Evolutionary conservation across 2,888 invertebrate genomes (phyloP), one percentile per base, ranked within the genome.

Genomic region (Stramonita haemastoma): DNA sequence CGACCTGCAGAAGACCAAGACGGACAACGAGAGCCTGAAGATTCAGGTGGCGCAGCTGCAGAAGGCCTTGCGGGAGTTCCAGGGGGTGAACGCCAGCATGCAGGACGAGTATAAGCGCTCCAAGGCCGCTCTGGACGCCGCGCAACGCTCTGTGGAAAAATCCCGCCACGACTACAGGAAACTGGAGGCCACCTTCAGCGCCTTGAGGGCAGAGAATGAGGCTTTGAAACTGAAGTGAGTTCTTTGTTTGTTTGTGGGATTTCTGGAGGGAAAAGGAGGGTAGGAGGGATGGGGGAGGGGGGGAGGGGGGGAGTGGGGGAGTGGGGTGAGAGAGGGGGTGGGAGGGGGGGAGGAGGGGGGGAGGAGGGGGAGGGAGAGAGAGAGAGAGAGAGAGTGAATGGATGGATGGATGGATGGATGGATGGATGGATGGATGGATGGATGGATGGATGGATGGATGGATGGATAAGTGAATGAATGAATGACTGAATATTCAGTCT

Each of bases 71-170:
- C 93, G 93, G 70, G 94, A 94, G 89, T 91, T 94, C 86, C 93
- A 94, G 87, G 89, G 89, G 13, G 91, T 94, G 1, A 92, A 92
- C 56, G 79, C 90, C 26, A 92, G 87, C 19, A 88, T 94, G 26
- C 91, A 91, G 89, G 95, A 94, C 86, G 94, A 95, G 90, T 94
- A 93, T 90, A 94, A 94, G 85, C 90, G 94, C 34, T 90, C 93
- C 6, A 94, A 93, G 89, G 91, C 93, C 15, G 93, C 94, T 0
- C 91, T 93, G 86, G 95, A 95, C 57, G 92, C 94, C 8, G 93
- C 94, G 19, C 94, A 94, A 89, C 92, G 92, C 36, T 92, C 94
- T 0, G 91, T 93, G 87, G 94, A 94, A 90, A 93, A 93, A 86
- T 92, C 93, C 13, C 91, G 93, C n/a, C 93, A 93, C 88, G 95